Evolutionary conservation across 2,888 invertebrate genomes (phyloP).

Genomic region (Drosophila neonasuta): DNA sequence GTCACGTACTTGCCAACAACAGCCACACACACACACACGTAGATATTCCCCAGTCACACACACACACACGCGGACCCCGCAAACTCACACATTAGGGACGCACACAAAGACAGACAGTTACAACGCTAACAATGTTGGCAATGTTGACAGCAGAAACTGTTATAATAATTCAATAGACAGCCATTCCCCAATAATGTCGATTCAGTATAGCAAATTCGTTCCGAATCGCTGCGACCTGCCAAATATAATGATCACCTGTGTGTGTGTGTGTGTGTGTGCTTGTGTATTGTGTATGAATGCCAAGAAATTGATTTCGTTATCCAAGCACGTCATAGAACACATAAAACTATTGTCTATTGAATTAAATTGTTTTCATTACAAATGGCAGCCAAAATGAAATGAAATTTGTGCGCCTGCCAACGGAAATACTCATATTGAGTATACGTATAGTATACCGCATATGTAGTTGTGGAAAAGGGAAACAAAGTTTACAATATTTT

Average conservation of each 20-base stretch:
- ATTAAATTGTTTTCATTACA: slow-evolving; percentile 76
- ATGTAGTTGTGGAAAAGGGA: neutral
- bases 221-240: slow-evolving; percentile 67
- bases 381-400: slow-evolving; percentile 58
- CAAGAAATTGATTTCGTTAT: slow-evolving; percentile 74
- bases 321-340: slow-evolving; percentile 67
- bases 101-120: slow-evolving; percentile 19
- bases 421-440: slow-evolving; percentile 7
- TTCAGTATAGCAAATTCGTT: slow-evolving; percentile 64
- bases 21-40: slow-evolving; percentile 31
- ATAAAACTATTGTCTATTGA: slow-evolving; percentile 72
- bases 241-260: slow-evolving; percentile 69
- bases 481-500: slow-evolving; percentile 15
- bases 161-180: slow-evolving; percentile 76
- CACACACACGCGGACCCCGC: slow-evolving; percentile 6
- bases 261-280: slow-evolving; percentile 19
- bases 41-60: slow-evolving; percentile 10
- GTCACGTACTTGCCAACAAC: slow-evolving; percentile 75
- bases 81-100: slow-evolving; percentile 22
- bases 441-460: neutral
- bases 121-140: slow-evolving; percentile 64
- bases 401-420: slow-evolving; percentile 39
- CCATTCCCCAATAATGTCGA: slow-evolving; percentile 69
- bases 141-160: slow-evolving; percentile 75
- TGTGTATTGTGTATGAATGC: slow-evolving; percentile 25